Conservation (phyloP, 2,888 invertebrate species). For the Cremastobaeus sp. region DNA sequence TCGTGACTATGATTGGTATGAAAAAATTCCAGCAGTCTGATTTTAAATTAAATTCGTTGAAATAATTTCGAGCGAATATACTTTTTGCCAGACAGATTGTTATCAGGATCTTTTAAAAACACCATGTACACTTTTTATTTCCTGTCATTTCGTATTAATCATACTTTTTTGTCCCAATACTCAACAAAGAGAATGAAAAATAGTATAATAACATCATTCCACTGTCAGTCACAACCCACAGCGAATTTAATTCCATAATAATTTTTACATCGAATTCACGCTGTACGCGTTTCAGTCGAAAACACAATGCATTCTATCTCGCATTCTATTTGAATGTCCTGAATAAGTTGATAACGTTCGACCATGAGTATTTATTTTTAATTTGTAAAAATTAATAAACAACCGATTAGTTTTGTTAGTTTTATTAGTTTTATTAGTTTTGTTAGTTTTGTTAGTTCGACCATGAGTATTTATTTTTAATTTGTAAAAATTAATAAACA, state of each 20-base stretch:
- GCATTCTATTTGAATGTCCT: no score
- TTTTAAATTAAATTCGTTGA: no score
- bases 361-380: no score
- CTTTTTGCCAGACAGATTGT: constrained; percentile 1
- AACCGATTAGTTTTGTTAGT: no score
- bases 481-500: no score
- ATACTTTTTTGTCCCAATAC: constrained; percentile 10
- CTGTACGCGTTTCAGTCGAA: background rate
- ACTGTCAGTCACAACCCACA: constrained; percentile 4
- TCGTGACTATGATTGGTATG: no score
- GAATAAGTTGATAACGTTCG: no score
- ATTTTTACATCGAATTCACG: constrained; percentile 4
- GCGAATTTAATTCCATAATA: constrained; percentile 6
- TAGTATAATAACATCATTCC: constrained; percentile 24
- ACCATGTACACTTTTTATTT: constrained; percentile 6
- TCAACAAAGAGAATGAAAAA: constrained; percentile 23
- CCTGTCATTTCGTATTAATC: constrained; percentile 13
- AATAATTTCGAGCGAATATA: constrained; percentile 14
- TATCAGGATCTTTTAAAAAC: constrained; percentile 17
- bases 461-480: no score
- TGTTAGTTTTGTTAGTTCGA: no score
- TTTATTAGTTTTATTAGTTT: no score
- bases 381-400: no score
- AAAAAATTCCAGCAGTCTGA: no score
- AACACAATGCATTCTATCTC: background rate